A percentile compares a stretch with the other conserved stretches of the same genome.
These are phyloP conservation scores for Hippoglossus hippoglossus DNA, from an alignment of 2,797 vertebrate genomes.

Conservation along the genomic window DNA sequence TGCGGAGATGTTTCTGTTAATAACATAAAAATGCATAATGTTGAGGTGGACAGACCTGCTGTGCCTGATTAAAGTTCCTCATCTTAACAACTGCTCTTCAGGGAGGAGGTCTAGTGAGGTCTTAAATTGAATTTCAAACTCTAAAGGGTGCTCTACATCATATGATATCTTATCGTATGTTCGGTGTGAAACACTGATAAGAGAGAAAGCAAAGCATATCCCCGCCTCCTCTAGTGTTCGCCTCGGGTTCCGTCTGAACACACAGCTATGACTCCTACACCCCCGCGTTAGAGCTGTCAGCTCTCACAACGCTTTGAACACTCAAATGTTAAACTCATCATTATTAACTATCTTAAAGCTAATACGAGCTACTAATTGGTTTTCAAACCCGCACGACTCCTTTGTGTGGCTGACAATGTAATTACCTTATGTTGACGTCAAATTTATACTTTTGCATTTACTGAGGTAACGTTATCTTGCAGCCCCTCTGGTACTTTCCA, in stretches of 20 bases:
- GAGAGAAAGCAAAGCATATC: neutral
- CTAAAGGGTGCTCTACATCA: neutral
- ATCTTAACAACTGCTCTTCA: too few relatives aligned
- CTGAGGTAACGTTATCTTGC: conserved; percentile 16
- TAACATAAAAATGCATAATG: too few relatives aligned
- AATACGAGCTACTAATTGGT: neutral
- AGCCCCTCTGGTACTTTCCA: conserved; percentile 17
- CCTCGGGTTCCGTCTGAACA: neutral
- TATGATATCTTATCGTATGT: neutral
- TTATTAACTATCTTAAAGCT: neutral
- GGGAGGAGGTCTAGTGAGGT: neutral
- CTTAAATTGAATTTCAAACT: neutral
- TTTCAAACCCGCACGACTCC: neutral
- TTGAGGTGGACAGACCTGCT: too few relatives aligned
- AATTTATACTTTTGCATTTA: conserved; percentile 9
- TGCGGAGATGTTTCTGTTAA: too few relatives aligned
- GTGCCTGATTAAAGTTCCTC: too few relatives aligned
- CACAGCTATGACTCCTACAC: neutral
- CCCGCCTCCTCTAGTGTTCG: neutral
- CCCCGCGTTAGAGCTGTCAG: neutral
- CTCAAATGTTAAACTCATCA: neutral
- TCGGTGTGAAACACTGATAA: neutral
- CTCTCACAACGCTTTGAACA: neutral
- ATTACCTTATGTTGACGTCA: conserved; percentile 14
- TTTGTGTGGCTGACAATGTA: neutral